Percentiles rank a stretch among this genome's conserved stretches.
Evolutionary conservation across 2,113 vertebrate genomes (phyloP).

Genomic region (Osmerus mordax): DNA sequence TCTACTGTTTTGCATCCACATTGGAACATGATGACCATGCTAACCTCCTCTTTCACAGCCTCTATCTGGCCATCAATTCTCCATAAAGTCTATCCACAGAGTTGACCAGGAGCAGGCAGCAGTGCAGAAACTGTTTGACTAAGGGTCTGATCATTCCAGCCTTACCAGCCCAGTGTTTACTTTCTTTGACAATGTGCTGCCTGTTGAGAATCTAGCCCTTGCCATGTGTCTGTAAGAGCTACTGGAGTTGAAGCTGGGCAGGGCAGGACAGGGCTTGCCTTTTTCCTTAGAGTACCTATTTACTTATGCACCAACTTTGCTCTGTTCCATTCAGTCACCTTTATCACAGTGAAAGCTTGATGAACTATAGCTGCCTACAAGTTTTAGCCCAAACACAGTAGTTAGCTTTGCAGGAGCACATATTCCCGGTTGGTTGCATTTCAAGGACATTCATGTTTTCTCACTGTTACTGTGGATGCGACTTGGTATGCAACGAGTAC

Average conservation of each 20-base stretch:
- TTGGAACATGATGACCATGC: too few relatives aligned
- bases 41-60: conserved; percentile 7
- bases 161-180: conserved; percentile 23
- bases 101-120: conserved; percentile 31
- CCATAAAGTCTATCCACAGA: conserved; percentile 34
- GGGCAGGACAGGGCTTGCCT: background rate
- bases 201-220: conserved; percentile 43
- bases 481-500: background rate
- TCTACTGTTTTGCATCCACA: too few relatives aligned
- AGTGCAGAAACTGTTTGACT: conserved; percentile 42
- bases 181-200: conserved; percentile 37
- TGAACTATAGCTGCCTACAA: background rate
- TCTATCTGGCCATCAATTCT: conserved; percentile 15
- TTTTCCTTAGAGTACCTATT: background rate
- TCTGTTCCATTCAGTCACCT: background rate
- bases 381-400: background rate
- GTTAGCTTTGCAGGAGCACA: background rate
- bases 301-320: background rate
- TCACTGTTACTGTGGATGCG: background rate
- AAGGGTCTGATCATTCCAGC: conserved; percentile 36
- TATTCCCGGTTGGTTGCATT: background rate
- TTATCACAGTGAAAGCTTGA: background rate
- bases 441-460: background rate
- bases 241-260: conserved; percentile 23
- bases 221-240: background rate